A percentile compares a stretch with the other conserved stretches of the same genome.
Evolutionary conservation across 2,797 vertebrate genomes (phyloP).

Genomic region (Trichosurus vulpecula): DNA sequence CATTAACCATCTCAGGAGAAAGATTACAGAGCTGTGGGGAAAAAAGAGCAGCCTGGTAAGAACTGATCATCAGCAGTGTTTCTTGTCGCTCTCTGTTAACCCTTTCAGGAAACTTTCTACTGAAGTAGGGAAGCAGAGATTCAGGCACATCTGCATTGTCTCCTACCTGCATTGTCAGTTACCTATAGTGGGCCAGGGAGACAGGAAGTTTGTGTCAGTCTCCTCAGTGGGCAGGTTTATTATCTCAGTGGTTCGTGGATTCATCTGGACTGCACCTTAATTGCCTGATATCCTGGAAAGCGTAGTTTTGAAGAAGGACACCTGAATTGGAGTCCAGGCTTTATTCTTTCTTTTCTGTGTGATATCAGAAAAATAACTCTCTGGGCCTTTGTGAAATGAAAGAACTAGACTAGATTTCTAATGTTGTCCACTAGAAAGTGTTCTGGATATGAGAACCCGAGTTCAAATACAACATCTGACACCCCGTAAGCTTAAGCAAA

Average conservation of each 20-base stretch:
- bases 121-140: conserved; percentile 44
- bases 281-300: not conserved
- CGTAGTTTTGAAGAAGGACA: not conserved
- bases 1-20: conserved; percentile 64
- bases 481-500: not conserved
- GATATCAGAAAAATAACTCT: not conserved
- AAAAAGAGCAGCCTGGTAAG: conserved; percentile 48
- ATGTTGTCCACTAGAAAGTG: not conserved
- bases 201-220: not conserved
- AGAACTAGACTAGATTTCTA: not conserved
- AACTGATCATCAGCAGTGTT: conserved; percentile 44
- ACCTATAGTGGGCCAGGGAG: conserved; percentile 21
- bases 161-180: conserved; percentile 15
- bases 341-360: not conserved
- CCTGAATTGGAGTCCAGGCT: not conserved
- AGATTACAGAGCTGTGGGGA: conserved; percentile 60
- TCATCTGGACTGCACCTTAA: not conserved
- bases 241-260: not conserved
- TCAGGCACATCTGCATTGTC: not conserved
- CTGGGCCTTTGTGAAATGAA: not conserved
- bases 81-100: conserved; percentile 19
- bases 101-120: conserved; percentile 48
- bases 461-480: not conserved
- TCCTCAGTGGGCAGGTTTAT: not conserved
- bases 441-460: not conserved